Evolutionary conservation across 2,113 vertebrate species (phyloP).

Genomic region (Megatriorchis doriae): DNA sequence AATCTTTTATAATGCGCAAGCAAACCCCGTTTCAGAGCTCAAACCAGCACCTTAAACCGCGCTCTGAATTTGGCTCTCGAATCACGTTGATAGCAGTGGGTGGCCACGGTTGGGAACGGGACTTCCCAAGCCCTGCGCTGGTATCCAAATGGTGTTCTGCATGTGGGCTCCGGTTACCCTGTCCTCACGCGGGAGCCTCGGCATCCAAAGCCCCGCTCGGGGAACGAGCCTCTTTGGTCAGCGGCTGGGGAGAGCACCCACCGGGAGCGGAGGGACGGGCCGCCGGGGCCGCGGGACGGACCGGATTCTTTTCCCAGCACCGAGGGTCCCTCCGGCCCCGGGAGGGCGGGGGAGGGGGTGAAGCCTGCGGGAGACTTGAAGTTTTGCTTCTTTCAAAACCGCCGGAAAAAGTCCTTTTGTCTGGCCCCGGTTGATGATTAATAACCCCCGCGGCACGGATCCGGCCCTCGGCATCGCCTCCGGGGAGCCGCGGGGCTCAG

Average conservation of each 20-base stretch:
- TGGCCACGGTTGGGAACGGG: background rate
- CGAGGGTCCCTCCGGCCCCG: background rate
- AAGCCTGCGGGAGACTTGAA: background rate
- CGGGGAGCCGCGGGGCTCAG: background rate
- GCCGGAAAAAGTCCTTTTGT: slow-evolving; percentile 15
- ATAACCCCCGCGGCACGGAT: background rate
- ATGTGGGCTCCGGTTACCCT: background rate
- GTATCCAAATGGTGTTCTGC: background rate
- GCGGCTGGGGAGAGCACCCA: background rate
- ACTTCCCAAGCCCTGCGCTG: background rate
- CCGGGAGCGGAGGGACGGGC: background rate
- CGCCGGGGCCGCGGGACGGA: background rate
- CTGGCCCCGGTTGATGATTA: background rate
- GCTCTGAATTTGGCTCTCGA: background rate
- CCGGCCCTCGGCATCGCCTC: background rate
- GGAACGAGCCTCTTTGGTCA: background rate
- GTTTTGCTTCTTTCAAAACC: background rate
- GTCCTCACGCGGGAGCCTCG: background rate
- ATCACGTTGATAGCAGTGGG: background rate
- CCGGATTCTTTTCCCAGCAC: background rate
- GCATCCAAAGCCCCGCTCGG: background rate
- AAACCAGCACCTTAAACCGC: background rate
- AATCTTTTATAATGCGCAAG: background rate
- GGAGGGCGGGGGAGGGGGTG: background rate
- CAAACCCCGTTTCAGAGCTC: background rate